These are phyloP conservation scores for Calcarius ornatus DNA, from an alignment of 2,113 vertebrate species.

Conservation along the genomic window DNA sequence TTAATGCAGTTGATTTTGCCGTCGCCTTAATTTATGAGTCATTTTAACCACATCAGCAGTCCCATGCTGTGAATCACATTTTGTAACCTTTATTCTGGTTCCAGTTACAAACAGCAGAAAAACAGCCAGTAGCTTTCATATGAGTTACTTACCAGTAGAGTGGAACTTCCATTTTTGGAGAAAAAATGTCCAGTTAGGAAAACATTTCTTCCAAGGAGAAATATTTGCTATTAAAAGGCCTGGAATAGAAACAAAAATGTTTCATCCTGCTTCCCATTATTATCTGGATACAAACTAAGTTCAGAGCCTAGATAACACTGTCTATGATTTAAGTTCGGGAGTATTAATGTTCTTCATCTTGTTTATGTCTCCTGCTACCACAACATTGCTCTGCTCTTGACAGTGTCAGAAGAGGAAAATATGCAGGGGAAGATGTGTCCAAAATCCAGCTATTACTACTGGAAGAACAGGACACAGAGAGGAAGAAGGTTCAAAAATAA, in stretches of 20 bases:
- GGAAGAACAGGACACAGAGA: not conserved
- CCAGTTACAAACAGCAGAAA: not conserved
- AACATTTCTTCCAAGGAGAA: not conserved
- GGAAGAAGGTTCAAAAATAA: not conserved
- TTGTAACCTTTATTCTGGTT: not conserved
- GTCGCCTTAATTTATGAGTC: not conserved
- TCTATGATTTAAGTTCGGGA: not conserved
- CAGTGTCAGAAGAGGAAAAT: constrained; percentile 59
- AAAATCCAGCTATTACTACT: not conserved
- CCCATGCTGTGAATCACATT: not conserved
- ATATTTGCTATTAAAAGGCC: not conserved
- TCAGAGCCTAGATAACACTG: constrained; percentile 33
- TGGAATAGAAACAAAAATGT: constrained; percentile 52
- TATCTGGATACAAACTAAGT: constrained; percentile 13
- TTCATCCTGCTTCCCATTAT: constrained; percentile 20
- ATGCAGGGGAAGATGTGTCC: constrained; percentile 28
- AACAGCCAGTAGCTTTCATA: not conserved
- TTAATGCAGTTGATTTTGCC: not conserved
- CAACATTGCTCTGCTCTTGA: constrained; percentile 48
- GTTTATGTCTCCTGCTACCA: constrained; percentile 66
- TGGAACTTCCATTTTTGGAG: not conserved
- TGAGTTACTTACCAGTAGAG: not conserved
- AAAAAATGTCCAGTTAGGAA: not conserved
- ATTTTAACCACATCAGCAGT: not conserved
- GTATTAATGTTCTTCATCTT: constrained; percentile 59